Conservation (phyloP, 1,140 invertebrate genomes). For the Protaetia brevitarsis region DNA sequence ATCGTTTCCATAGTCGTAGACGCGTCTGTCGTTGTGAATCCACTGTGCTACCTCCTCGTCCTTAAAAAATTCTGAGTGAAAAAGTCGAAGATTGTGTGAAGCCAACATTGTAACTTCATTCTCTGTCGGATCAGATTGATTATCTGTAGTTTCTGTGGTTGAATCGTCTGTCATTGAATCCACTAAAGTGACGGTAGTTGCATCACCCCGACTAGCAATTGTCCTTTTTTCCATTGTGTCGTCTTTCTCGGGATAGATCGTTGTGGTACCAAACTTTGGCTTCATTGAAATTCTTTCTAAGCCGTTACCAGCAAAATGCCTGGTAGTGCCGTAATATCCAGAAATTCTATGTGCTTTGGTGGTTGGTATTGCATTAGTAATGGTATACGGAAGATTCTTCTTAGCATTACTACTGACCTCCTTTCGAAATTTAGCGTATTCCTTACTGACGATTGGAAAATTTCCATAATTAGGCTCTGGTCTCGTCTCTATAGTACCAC, state of each 20-base stretch:
- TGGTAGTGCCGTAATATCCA: constrained; percentile 34
- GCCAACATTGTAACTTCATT: constrained; percentile 16
- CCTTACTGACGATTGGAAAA: constrained; percentile 56
- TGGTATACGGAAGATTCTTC: background rate
- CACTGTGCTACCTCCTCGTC: background rate
- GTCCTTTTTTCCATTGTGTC: background rate
- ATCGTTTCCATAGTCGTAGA: constrained; percentile 25
- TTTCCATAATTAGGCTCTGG: constrained; percentile 54
- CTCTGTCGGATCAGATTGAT: constrained; percentile 6
- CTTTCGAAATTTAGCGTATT: constrained; percentile 56
- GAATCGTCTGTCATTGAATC: too few relatives aligned
- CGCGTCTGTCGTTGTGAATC: constrained; percentile 22
- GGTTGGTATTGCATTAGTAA: background rate
- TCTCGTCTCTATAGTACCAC: constrained; percentile 55
- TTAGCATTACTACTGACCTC: constrained; percentile 38
- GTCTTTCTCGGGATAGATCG: constrained; percentile 1
- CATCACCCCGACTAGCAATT: background rate
- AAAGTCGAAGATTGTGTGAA: constrained; percentile 20
- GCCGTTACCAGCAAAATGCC: constrained; percentile 36
- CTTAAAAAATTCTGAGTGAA: constrained; percentile 20
- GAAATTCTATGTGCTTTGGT: constrained; percentile 34
- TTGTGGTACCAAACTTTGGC: constrained; percentile 14
- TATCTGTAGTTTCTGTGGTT: background rate
- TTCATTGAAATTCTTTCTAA: constrained; percentile 33
- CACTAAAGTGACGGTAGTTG: constrained; percentile 20